Conservation (phyloP, 2,888 invertebrate genomes). For the Osedax frankpressi region DNA sequence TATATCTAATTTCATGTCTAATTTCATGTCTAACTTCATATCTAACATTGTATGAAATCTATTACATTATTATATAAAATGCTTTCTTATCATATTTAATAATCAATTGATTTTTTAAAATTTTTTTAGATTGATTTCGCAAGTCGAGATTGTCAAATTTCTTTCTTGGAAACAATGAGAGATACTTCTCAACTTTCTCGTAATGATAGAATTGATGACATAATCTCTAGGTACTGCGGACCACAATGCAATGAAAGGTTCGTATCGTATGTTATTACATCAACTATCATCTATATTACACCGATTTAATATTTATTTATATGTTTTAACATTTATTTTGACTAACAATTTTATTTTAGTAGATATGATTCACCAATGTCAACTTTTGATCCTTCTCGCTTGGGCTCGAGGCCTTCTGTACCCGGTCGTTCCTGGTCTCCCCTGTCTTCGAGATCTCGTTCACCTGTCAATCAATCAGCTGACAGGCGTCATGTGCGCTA, state of each 20-base stretch:
- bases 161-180: constrained; percentile 80
- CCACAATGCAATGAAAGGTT: not conserved
- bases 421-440: not conserved
- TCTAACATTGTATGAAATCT: too few relatives aligned
- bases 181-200: constrained; percentile 50
- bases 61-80: too few relatives aligned
- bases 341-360: not conserved
- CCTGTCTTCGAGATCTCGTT: not conserved
- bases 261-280: not conserved
- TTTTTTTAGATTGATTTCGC: constrained; percentile 75
- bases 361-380: not conserved
- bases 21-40: too few relatives aligned
- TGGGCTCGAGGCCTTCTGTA: not conserved
- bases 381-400: not conserved
- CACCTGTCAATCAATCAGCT: not conserved
- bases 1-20: too few relatives aligned
- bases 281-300: not conserved
- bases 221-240: constrained; percentile 10
- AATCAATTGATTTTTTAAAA: too few relatives aligned
- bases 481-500: not conserved
- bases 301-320: not conserved
- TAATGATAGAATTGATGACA: constrained; percentile 42
- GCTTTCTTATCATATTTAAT: too few relatives aligned
- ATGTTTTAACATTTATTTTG: not conserved
- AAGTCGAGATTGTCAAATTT: constrained; percentile 84